These are phyloP conservation scores for Dysmachus trigonus DNA, from an alignment of 2,888 invertebrate genomes.

Conservation along the genomic window DNA sequence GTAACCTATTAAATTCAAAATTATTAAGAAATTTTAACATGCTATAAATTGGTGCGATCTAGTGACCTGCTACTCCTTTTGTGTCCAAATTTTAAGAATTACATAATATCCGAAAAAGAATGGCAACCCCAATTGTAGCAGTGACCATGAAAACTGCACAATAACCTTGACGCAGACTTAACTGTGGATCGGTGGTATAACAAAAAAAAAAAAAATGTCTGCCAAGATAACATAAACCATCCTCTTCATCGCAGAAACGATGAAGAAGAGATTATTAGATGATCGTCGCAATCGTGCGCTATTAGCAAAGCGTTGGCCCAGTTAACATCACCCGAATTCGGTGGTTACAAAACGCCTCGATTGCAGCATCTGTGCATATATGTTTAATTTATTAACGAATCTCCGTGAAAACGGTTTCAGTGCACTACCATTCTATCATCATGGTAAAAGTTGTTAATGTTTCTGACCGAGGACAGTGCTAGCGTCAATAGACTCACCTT, in stretches of 20 bases:
- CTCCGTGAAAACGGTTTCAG: background rate
- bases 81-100: background rate
- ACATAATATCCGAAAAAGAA: background rate
- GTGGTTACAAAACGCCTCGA: background rate
- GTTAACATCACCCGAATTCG: background rate
- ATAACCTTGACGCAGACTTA: background rate
- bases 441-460: background rate
- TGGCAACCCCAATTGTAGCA: background rate
- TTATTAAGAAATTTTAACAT: background rate
- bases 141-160: background rate
- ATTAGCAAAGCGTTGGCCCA: background rate
- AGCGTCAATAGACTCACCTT: conserved; percentile 65
- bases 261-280: background rate
- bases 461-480: background rate
- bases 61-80: background rate
- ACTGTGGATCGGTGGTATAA: background rate
- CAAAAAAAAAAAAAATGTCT: background rate
- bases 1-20: background rate
- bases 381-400: background rate
- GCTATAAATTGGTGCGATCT: background rate
- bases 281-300: background rate
- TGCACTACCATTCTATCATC: background rate
- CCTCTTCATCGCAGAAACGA: background rate
- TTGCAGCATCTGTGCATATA: background rate
- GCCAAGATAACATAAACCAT: background rate